These are phyloP conservation scores for Semnornis frantzii DNA, from an alignment of 2,113 vertebrate species.

Conservation along the genomic window DNA sequence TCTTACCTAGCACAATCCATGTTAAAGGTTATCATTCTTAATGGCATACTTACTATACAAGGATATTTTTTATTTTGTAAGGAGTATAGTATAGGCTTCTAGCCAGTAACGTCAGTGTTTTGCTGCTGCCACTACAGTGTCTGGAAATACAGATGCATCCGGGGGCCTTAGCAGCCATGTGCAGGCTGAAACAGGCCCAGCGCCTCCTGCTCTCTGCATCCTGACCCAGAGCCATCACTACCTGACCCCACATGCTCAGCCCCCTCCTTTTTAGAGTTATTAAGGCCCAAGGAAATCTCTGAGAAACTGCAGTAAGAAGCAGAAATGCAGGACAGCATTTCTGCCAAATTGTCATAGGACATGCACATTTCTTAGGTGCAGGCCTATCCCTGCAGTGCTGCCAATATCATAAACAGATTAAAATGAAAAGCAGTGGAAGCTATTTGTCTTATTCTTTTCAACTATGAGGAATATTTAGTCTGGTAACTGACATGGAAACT, in stretches of 20 bases:
- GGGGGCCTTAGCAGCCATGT: fast-evolving
- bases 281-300: neutral
- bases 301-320: neutral
- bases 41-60: neutral
- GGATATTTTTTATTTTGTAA: neutral
- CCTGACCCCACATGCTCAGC: fast-evolving
- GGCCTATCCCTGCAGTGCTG: fast-evolving
- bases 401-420: neutral
- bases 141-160: neutral
- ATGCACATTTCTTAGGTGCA: neutral
- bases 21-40: neutral
- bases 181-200: neutral
- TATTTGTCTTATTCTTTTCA: neutral
- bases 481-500: neutral
- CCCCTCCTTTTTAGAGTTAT: neutral
- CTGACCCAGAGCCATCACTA: fast-evolving
- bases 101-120: neutral
- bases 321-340: neutral
- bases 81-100: neutral
- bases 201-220: neutral
- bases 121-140: neutral
- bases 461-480: neutral
- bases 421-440: neutral
- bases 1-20: neutral
- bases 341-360: neutral